These are phyloP conservation scores for Temnothorax rugatulus DNA, from an alignment of 2,888 invertebrate genomes.

Conservation along the genomic window DNA sequence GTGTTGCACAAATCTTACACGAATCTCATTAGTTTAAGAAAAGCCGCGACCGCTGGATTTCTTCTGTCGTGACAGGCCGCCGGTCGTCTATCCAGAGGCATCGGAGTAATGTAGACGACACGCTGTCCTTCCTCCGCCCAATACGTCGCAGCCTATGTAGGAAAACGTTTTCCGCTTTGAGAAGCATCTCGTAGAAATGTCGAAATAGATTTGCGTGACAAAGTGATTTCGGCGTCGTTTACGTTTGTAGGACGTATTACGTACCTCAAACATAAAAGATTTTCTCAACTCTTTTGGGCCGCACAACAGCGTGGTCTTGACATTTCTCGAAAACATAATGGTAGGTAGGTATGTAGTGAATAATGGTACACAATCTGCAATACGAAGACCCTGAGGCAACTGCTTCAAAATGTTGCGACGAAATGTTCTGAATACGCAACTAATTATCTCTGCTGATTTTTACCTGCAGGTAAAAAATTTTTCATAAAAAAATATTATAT, in stretches of 20 bases:
- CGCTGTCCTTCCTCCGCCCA: slow-evolving; percentile 82
- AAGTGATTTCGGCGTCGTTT: background rate
- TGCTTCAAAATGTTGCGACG: background rate
- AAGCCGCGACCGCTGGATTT: slow-evolving; percentile 76
- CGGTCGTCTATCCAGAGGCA: slow-evolving; percentile 78
- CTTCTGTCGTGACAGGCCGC: slow-evolving; percentile 81
- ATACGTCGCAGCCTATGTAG: slow-evolving; percentile 80
- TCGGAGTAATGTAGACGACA: slow-evolving; percentile 80
- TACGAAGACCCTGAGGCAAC: background rate
- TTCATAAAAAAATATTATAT: background rate
- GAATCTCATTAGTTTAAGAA: slow-evolving; percentile 82
- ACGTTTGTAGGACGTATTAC: background rate
- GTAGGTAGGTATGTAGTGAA: background rate
- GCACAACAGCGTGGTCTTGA: slow-evolving; percentile 76
- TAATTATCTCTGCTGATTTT: background rate
- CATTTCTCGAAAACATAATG: slow-evolving; percentile 63
- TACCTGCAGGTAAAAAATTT: background rate
- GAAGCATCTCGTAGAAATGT: background rate
- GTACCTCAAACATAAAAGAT: slow-evolving; percentile 82
- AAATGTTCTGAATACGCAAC: background rate
- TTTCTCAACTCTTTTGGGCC: slow-evolving; percentile 77
- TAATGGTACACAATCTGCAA: background rate
- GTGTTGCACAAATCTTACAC: slow-evolving; percentile 77
- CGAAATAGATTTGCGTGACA: background rate
- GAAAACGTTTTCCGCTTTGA: slow-evolving; percentile 36